Base-by-base conservation (phyloP, 2,113 vertebrate species). In the Vidua chalybeata region DNA sequence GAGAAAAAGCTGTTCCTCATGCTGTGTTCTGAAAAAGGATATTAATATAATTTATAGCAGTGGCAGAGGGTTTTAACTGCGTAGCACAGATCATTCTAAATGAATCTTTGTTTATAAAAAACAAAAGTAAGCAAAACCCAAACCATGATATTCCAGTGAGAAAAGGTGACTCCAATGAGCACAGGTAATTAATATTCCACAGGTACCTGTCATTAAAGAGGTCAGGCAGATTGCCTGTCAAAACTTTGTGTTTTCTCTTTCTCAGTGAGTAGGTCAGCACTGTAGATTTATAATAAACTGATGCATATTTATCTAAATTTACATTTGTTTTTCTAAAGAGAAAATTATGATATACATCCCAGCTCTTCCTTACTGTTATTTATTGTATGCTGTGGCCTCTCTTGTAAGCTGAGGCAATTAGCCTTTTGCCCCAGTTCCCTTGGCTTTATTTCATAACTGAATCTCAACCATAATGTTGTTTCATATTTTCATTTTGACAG, bases 321-420 rank as follows among this genome's bases (percentile, higher is more conserved):
- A 83, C 33, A 41, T 67, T 52, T 90, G 30, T 67, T 91, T 90
- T 93, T 45, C 79, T 84, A 64, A 91, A 79, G 87, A 82, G 66
- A 79, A 96, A 95, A 91, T 93, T 16, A 75, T 82, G 56, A 74
- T 93, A 96, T 89, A 72, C 23, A 90, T 74, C 85, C 74, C 59
- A 84, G 64, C 48, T 92, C 56, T 93, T 63, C 67, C 83, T 97
- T 96, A n/a, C 67, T 81, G 63, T 92, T 92, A 76, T 96, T 85
- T 90, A 94, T 95, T 94, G 23, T 74, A 52, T 95, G 52, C 76
- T 83, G 45, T 96, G 91, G 71, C 69, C 93, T 62, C 49, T 85
- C 94, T 45, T 92, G 82, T 93, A 90, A 93, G 92, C 72, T 88
- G 82, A 95, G 87, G 91, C 92, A 97, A 94, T 97, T 97, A 97